Evolutionary conservation across 2,113 vertebrate genomes (phyloP), one percentile per base, ranked within the genome.

Genomic region (Polypterus senegalus): DNA sequence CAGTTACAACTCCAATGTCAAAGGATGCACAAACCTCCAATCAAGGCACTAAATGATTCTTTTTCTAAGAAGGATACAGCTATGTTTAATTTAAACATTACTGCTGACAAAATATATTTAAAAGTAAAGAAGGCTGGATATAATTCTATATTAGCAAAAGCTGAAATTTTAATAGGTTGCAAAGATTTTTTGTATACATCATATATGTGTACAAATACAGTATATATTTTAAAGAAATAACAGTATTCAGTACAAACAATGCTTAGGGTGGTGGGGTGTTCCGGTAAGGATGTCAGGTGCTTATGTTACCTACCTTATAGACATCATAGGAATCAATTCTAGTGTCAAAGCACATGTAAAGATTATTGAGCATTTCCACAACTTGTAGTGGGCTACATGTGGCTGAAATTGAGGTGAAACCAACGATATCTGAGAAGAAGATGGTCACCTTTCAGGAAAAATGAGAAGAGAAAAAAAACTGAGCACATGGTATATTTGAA

Each of bases 381-480:
- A 94, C 90, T 71, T 93, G 88, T 57, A 94, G 49, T 49, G 91
- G 88, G n/a, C 79, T 80, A 4, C 91, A 93, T 62, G 90, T 92
- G 1, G 92, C 92, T 5, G 92, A 88, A 47, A 93, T 91, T 3
- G 77, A 73, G 0, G 91, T 96, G 79, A 94, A 92, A 10, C 89
- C 90, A 66, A 93, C 91, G 0, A 93, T 86, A 70, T 93, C 91
- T 0, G 91, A 94, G 83, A 94, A 96, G 6, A 93, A 93, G 63
- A 93, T 91, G 0, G 91, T 93, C 54, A 92, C 91, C 88, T 92
- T 77, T 9, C 43, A 44, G 46, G 6, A n/a, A 51, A 48, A 43
- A 73, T 62, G 6, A 48, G 27, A 48, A 7, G 3, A 10, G 54
- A 10, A 54, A 66, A 61, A 59, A 48, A 44, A 46, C 27, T 9